A percentile compares a stretch with the other conserved stretches of the same genome.
Evolutionary conservation across 2,888 invertebrate genomes (phyloP).

Genomic region (Conus canariensis): DNA sequence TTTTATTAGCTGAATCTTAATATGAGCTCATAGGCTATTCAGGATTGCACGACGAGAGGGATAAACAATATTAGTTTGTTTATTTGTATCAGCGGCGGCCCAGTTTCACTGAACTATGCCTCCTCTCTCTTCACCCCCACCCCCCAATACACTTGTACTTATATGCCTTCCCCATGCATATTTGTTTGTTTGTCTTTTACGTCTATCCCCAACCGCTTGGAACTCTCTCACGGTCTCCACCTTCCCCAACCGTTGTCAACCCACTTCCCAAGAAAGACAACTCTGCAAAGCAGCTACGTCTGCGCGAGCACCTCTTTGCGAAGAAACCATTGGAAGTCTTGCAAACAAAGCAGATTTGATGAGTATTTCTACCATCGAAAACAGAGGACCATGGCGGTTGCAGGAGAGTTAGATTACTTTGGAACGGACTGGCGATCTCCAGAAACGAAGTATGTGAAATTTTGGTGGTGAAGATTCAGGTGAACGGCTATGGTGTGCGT

Average conservation of each 20-base stretch:
- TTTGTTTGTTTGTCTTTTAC: too few relatives aligned
- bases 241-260: neutral
- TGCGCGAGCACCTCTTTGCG: conserved; percentile 9
- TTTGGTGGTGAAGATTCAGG: neutral
- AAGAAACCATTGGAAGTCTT: conserved; percentile 12
- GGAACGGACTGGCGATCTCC: conserved; percentile 11
- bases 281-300: conserved; percentile 19
- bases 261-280: neutral
- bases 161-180: too few relatives aligned
- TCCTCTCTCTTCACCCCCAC: too few relatives aligned
- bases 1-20: too few relatives aligned
- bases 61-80: too few relatives aligned
- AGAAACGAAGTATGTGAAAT: neutral
- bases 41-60: too few relatives aligned
- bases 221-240: neutral
- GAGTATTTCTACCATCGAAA: neutral
- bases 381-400: conserved; percentile 8
- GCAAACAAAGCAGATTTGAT: conserved; percentile 20
- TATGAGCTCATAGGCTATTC: too few relatives aligned
- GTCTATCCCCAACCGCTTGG: neutral
- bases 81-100: too few relatives aligned
- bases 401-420: conserved; percentile 5
- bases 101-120: too few relatives aligned
- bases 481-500: neutral
- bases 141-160: too few relatives aligned